These are phyloP conservation scores for Holocentrus rufus DNA, from an alignment of 2,797 vertebrate species.

Conservation along the genomic window DNA sequence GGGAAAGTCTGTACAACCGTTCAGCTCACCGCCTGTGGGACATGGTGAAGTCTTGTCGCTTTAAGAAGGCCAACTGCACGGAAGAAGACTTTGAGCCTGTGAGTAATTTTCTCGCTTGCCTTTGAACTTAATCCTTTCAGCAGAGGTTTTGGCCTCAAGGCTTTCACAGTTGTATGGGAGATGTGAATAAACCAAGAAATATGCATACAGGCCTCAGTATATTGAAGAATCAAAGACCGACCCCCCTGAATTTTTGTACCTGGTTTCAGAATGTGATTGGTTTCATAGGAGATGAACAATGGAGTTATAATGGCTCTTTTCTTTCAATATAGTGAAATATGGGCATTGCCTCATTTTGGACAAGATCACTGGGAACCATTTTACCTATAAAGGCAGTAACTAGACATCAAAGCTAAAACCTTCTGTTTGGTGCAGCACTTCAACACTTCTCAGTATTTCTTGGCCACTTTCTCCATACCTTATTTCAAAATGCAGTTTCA, in stretches of 20 bases:
- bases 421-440: conserved; percentile 68
- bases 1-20: conserved; percentile 54
- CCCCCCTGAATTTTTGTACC: conserved; percentile 52
- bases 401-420: conserved; percentile 72
- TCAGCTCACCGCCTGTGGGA: conserved; percentile 69
- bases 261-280: conserved; percentile 66
- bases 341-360: conserved; percentile 51
- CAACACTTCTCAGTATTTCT: conserved; percentile 39
- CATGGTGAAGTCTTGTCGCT: conserved; percentile 71
- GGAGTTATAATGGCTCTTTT: conserved; percentile 45
- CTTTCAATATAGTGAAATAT: conserved; percentile 62
- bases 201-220: conserved; percentile 74
- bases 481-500: conserved; percentile 8
- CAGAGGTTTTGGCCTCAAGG: conserved; percentile 74
- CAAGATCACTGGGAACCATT: conserved; percentile 57
- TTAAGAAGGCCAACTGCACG: conserved; percentile 68
- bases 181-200: conserved; percentile 80
- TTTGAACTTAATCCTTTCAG: conserved; percentile 86
- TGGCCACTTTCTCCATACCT: conserved; percentile 28
- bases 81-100: conserved; percentile 77
- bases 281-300: conserved; percentile 66
- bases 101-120: conserved; percentile 80
- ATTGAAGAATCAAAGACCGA: conserved; percentile 77
- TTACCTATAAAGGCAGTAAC: conserved; percentile 60
- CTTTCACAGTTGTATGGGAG: conserved; percentile 68